These are phyloP conservation scores for Parotia lawesii DNA, from an alignment of 2,113 vertebrate species.

Conservation along the genomic window DNA sequence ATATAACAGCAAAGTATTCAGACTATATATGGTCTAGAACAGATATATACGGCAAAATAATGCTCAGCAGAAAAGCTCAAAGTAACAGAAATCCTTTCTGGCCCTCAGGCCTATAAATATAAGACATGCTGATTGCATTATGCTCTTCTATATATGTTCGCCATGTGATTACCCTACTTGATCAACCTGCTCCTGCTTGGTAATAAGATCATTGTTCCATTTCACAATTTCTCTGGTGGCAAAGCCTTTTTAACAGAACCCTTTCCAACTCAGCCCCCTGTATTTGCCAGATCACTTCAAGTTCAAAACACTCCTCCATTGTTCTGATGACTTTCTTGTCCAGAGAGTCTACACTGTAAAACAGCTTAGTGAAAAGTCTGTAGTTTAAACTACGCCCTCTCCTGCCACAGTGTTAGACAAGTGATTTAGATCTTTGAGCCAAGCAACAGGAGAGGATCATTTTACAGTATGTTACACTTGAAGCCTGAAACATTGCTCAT, in stretches of 20 bases:
- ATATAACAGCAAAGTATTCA: not conserved
- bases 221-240: not conserved
- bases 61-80: not conserved
- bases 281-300: not conserved
- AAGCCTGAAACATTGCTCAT: not conserved
- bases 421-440: not conserved
- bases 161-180: not conserved
- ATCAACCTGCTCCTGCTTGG: not conserved
- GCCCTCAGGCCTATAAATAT: not conserved
- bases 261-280: not conserved
- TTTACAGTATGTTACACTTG: not conserved
- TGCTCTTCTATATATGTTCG: not conserved
- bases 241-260: not conserved
- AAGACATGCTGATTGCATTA: not conserved
- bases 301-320: not conserved
- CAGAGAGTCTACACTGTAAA: not conserved
- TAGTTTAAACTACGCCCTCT: not conserved
- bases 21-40: not conserved
- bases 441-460: not conserved
- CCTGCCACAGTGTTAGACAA: not conserved
- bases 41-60: not conserved
- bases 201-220: not conserved
- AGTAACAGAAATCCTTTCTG: not conserved
- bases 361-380: not conserved
- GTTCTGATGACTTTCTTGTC: not conserved